Evolutionary conservation across 2,113 vertebrate genomes (phyloP).

Genomic region (Myrmecobius fasciatus): DNA sequence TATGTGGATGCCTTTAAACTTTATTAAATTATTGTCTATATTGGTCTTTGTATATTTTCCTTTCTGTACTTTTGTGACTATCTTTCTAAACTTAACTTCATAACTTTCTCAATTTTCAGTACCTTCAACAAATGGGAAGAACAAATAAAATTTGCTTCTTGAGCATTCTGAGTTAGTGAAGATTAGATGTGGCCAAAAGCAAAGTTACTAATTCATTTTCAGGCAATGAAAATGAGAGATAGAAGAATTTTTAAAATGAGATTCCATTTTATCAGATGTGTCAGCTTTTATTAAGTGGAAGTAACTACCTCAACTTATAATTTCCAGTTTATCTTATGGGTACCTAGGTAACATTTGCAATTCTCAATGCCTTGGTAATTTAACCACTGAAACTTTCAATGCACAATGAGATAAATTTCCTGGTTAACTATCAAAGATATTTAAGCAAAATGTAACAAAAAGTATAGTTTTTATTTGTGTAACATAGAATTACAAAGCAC

Average conservation of each 20-base stretch:
- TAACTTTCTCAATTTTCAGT: not conserved
- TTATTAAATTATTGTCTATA: not conserved
- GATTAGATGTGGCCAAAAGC: not conserved
- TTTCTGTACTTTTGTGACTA: not conserved
- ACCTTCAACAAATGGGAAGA: not conserved
- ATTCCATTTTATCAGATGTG: not conserved
- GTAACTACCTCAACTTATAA: not conserved
- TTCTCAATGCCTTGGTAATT: not conserved
- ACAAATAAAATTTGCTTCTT: not conserved
- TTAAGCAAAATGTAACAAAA: not conserved
- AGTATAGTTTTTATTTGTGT: not conserved
- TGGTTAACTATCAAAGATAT: not conserved
- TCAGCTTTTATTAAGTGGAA: not conserved
- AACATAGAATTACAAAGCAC: not conserved
- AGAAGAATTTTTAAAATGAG: not conserved
- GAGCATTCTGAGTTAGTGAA: not conserved
- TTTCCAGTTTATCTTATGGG: not conserved
- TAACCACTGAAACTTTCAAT: not conserved
- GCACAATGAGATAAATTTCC: not conserved
- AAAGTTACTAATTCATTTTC: not conserved
- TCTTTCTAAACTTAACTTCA: not conserved
- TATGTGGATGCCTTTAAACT: not conserved
- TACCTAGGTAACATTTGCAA: not conserved
- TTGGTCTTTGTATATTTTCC: not conserved
- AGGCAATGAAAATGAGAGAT: not conserved